Base-by-base conservation (phyloP, 2,888 invertebrate genomes). In the Scaptodrosophila latifasciaeformis region DNA sequence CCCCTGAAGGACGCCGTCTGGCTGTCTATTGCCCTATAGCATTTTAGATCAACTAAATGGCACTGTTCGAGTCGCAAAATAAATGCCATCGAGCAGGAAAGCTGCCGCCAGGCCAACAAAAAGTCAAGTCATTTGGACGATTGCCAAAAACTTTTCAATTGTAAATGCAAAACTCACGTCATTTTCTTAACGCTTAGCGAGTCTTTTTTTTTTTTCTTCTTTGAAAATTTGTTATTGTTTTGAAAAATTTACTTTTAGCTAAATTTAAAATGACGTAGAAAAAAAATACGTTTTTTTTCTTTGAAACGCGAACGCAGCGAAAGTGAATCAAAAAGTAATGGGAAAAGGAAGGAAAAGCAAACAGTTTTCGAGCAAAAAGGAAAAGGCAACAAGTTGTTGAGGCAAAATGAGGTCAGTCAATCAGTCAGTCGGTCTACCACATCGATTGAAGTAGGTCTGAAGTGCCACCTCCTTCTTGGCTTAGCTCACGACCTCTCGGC, bases 401-500 rank as follows among this genome's bases (percentile, higher is more conserved):
- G 3, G 24, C 30, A 44, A 43, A 21, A 44, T 13, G n/a, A n/a
- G 24, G 24, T 7, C 24, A 7, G 4, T 24, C 24, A 24, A 7
- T 3, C 24, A 43, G 52, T 44, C 37, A 10, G 40, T 21, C 19
- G 18, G 47, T 49, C 63, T 62, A 63, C 76, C 69, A 77, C 77
- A 77, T 68, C 62, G 70, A 59, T 78, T 74, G 30, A 63, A 65
- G 66, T 50, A 49, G 67, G n/a, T n/a, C n/a, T n/a, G n/a, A n/a
- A n/a, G n/a, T n/a, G n/a, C n/a, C n/a, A n/a, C n/a, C n/a, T n/a
- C 67, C 65, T 7, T 57, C 54, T 50, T 63, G 67, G 34, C 56
- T 9, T 49, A 13, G 34, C 2, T 15, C 6, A 17, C 6, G 40
- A 49, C 40, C 42, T 43, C 12, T 10, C 27, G 24, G 3, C n/a